These are phyloP conservation scores for Pterophyllum scalare DNA, from an alignment of 2,113 vertebrate species.

Conservation along the genomic window DNA sequence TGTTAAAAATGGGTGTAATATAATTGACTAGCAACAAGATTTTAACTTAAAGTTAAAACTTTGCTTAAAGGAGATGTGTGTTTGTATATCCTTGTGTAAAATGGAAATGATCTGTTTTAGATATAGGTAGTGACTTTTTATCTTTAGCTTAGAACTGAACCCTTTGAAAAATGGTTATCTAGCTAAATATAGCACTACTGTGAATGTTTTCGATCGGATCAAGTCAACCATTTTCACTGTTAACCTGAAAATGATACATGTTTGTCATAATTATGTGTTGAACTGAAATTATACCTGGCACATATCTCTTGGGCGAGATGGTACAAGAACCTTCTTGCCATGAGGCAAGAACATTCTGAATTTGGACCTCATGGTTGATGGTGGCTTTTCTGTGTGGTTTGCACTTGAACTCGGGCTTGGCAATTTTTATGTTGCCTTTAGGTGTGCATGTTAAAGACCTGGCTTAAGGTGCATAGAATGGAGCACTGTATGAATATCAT, in stretches of 20 bases:
- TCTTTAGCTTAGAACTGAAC: neutral
- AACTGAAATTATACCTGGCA: neutral
- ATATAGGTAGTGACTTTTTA: neutral
- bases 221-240: neutral
- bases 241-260: neutral
- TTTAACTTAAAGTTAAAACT: neutral
- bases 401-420: neutral
- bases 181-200: neutral
- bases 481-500: neutral
- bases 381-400: neutral
- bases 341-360: neutral
- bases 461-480: neutral
- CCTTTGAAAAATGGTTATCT: neutral
- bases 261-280: neutral
- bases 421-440: neutral
- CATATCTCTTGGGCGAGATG: too few species aligned
- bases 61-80: neutral
- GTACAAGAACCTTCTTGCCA: neutral
- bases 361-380: neutral
- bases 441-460: neutral
- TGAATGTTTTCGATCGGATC: neutral
- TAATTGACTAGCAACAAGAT: neutral
- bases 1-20: constrained; percentile 19
- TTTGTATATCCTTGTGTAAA: neutral
- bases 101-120: neutral